These are phyloP conservation scores for Pardosa pseudoannulata DNA, from an alignment of 2,888 invertebrate species.

Conservation along the genomic window DNA sequence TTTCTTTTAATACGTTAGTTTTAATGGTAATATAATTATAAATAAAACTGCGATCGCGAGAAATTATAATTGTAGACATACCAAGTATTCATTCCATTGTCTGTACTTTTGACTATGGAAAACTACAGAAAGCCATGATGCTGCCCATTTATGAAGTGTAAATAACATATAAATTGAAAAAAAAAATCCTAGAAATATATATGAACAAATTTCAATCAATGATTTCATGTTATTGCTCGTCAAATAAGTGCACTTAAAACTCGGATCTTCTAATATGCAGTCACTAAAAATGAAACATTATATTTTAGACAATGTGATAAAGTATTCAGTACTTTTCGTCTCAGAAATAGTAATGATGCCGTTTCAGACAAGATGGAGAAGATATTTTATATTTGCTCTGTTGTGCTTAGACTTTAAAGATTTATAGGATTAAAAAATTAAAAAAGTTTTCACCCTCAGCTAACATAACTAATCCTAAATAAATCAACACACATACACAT, in stretches of 20 bases:
- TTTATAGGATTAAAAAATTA: neutral
- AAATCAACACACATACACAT: no score
- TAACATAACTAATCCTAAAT: no score
- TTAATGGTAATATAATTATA: neutral
- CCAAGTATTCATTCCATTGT: neutral
- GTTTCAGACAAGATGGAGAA: neutral
- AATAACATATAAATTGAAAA: neutral
- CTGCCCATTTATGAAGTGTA: neutral
- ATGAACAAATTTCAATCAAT: constrained; percentile 20
- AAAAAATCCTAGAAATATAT: neutral
- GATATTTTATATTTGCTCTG: neutral
- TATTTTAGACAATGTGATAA: neutral
- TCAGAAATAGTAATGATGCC: no score
- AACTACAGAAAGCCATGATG: neutral
- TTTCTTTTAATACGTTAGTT: neutral
- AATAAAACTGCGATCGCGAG: no score
- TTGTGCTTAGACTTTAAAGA: neutral
- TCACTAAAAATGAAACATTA: neutral
- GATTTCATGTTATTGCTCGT: constrained; percentile 35
- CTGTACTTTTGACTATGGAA: neutral
- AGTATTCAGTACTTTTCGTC: neutral
- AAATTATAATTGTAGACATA: no score
- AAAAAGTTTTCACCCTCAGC: neutral
- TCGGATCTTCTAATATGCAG: constrained; percentile 1
- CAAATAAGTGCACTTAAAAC: constrained; percentile 58